Percentiles rank a stretch among this genome's conserved stretches.
Evolutionary conservation across 2,797 vertebrate genomes (phyloP).

Genomic region (Lutjanus argentimaculatus): DNA sequence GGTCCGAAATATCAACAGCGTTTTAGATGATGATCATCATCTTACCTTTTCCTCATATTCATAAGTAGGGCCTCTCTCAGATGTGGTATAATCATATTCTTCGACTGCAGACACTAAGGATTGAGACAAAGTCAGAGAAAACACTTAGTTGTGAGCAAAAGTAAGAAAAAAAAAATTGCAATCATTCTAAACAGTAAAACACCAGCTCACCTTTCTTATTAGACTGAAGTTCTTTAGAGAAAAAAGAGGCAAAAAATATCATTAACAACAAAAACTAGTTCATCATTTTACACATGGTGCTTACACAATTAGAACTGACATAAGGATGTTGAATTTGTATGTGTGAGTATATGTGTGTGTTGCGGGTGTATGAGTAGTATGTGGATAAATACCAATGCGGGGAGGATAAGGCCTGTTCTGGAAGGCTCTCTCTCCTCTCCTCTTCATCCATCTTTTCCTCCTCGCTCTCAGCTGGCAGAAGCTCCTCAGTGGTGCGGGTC

Average conservation of each 20-base stretch:
- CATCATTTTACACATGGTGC: background rate
- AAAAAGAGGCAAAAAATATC: background rate
- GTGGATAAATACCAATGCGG: slow-evolving; percentile 76
- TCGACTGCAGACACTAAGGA: slow-evolving; percentile 73
- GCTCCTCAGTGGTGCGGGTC: slow-evolving; percentile 87
- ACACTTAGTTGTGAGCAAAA: slow-evolving; percentile 19
- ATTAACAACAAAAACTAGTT: slow-evolving; percentile 31
- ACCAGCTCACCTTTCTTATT: slow-evolving; percentile 87
- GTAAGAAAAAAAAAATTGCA: background rate
- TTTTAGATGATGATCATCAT: background rate
- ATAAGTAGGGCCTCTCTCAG: slow-evolving; percentile 85
- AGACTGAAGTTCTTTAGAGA: slow-evolving; percentile 82
- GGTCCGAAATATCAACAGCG: background rate
- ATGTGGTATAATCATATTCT: slow-evolving; percentile 88
- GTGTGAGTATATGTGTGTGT: slow-evolving; percentile 1
- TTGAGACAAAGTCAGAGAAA: slow-evolving; percentile 38
- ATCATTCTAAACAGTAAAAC: background rate
- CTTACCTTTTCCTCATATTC: slow-evolving; percentile 91
- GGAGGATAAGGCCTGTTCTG: slow-evolving; percentile 88
- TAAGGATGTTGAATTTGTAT: background rate
- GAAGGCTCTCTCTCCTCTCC: slow-evolving; percentile 86
- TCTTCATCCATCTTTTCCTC: slow-evolving; percentile 89
- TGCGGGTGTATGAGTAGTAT: background rate
- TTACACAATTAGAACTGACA: background rate
- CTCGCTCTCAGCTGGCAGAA: slow-evolving; percentile 87